Percentiles rank a stretch among this genome's conserved stretches.
Conservation (phyloP, 2,888 invertebrate species). For the Rhagophthalmus giganteus region DNA sequence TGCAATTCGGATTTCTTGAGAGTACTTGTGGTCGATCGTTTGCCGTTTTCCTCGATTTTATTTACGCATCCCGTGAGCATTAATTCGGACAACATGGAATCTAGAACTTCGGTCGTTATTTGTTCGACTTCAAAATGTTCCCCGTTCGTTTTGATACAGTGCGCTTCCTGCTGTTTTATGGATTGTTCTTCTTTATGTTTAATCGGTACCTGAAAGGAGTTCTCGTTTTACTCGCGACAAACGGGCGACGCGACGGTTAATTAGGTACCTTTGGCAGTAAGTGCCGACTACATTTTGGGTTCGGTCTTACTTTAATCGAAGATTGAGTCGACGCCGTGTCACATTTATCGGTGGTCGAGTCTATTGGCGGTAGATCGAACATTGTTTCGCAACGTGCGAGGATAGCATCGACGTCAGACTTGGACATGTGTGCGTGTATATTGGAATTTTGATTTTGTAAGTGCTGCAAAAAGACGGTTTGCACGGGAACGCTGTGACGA, state of each 20-base stretch:
- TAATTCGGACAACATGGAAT: slow-evolving; percentile 39
- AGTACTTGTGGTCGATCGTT: neutral
- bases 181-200: no score
- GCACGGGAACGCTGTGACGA: slow-evolving; percentile 1
- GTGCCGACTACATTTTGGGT: neutral
- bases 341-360: slow-evolving; percentile 1
- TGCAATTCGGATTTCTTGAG: neutral
- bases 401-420: slow-evolving; percentile 36
- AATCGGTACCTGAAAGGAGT: slow-evolving; percentile 3
- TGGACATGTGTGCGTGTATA: slow-evolving; percentile 29
- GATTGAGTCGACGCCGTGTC: slow-evolving; percentile 11
- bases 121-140: slow-evolving; percentile 39
- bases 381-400: slow-evolving; percentile 38
- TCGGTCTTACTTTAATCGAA: slow-evolving; percentile 1
- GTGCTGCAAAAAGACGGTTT: no score
- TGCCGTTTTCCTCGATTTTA: neutral
- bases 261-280: neutral
- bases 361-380: slow-evolving; percentile 27
- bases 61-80: slow-evolving; percentile 29
- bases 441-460: no score
- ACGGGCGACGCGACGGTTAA: neutral
- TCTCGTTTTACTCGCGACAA: neutral
- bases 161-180: no score
- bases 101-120: slow-evolving; percentile 40
- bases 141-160: neutral